These are phyloP conservation scores for Manduca sexta DNA, from an alignment of 1,140 invertebrate species.

Conservation along the genomic window DNA sequence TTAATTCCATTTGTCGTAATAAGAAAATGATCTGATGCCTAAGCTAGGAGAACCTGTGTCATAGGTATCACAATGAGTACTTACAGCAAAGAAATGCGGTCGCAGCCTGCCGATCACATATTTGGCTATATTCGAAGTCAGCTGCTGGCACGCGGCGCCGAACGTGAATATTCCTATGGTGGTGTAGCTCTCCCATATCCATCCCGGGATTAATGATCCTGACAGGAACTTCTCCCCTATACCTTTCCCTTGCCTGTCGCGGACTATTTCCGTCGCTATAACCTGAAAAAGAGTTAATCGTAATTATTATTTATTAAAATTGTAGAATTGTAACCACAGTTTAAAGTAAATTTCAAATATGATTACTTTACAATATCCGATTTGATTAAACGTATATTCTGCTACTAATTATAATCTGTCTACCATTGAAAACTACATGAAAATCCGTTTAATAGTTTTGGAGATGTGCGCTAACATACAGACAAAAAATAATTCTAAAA, in stretches of 20 bases:
- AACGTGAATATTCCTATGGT: constrained; percentile 86
- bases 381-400: too few species aligned
- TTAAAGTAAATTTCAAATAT: too few species aligned
- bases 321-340: too few species aligned
- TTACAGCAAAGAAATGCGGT: constrained; percentile 89
- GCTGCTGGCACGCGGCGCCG: constrained; percentile 84
- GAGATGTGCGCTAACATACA: too few species aligned
- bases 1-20: too few species aligned
- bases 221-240: constrained; percentile 68
- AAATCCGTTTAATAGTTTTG: too few species aligned
- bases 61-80: constrained; percentile 20
- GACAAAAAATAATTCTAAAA: too few species aligned
- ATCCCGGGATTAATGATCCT: constrained; percentile 77
- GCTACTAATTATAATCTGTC: too few species aligned
- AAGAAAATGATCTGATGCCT: background rate
- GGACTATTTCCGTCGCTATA: constrained; percentile 73
- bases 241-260: constrained; percentile 57
- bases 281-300: constrained; percentile 71
- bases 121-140: constrained; percentile 90
- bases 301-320: too few species aligned
- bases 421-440: too few species aligned
- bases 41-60: too few species aligned
- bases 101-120: constrained; percentile 91
- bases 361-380: too few species aligned
- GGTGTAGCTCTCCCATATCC: constrained; percentile 81